Evolutionary conservation across 2,888 invertebrate species (phyloP), one percentile per base, ranked within the genome.

Genomic region (Orthosia gothica): DNA sequence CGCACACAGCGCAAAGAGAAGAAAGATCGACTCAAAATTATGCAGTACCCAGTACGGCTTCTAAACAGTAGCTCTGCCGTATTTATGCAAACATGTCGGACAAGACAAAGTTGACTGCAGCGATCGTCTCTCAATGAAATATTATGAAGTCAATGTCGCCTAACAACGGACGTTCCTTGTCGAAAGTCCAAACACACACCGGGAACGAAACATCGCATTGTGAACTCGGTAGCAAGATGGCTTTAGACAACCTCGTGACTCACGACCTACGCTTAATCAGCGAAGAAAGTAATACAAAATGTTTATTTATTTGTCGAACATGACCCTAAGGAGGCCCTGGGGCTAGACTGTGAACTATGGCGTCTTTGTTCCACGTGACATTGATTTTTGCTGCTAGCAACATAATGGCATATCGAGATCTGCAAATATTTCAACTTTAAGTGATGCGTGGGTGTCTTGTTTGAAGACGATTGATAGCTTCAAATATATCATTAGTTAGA

Each of bases 161-260:
- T 82, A 81, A 78, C 79, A 85, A 83, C 68, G 67, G 82, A 73
- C 80, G 84, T 84, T 79, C 84, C 79, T 68, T 84, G 87, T 87
- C 77, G 79, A 85, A 88, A 87, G 83, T 83, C 79, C 81, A 84
- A 82, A 80, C 89, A 89, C 80, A 90, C 88, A 89, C 88, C 73
- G 68, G 73, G 71, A 79, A 83, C 88, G 78, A 85, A 87, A 87
- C 88, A 87, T 86, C 71, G 83, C 85, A 89, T 89, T 89, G 87
- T 89, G 88, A 89, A 89, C 82, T 79, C 94, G 87, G 95, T 94
- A 95, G 95, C 93, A 76, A 90, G 93, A 91, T 92, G 92, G 88
- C 92, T 92, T 92, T 90, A 93, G 91, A 94, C 95, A 93, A 90
- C 92, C 92, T 94, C 95, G 96, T 96, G 95, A 95, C 91, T 96